Evolutionary conservation across 2,113 vertebrate genomes (phyloP), one percentile per base, ranked within the genome.

Genomic region (Oncorhynchus clarkii): DNA sequence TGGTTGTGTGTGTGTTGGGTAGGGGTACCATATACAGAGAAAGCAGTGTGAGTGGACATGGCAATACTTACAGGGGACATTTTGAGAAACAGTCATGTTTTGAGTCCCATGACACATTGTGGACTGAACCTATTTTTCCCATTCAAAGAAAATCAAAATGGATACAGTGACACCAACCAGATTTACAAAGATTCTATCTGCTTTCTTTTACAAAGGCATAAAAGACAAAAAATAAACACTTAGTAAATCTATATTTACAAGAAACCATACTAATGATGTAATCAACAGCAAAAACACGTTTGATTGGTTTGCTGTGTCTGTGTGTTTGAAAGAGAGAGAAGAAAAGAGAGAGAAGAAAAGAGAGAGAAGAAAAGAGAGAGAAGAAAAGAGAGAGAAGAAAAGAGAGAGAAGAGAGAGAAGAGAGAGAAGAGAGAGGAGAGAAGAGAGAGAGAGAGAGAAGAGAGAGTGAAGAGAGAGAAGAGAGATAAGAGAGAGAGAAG

Each of bases 1-100:
- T 75, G 72, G 62, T 49, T 77, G 62, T 70, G 70, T 75, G n/a
- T 27, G 72, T 18, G 72, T 31, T 29, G 22, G 22, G 22, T 0
- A 24, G 31, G 5, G 31, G 31, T 34, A 51, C 3, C 2, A 51
- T 51, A 51, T 8, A 51, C 49, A 51, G 49, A 51, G 34, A 39
- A 39, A 39, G 34, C 34, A 39, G 34, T 39, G 34, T 39, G 34
- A 39, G 34, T 9, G 34, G 7, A 9, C 34, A 51, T 51, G 11
- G 4, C 49, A 51, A 16, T 4, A 54, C 8, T 45, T 16, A 54
- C 12, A 54, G 51, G 14, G 16, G 49, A 51, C 49, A 12, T 5
- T 4, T 16, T 3, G 11, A 51, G 49, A 51, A 51, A 51, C 49
- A 51, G 49, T 51, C 2, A 45, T 45, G 39, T 45, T 45, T 45